A percentile compares a stretch with the other conserved stretches of the same genome.
phyloP scores from a whole-genome alignment of 2,113 vertebrate species.

The Erinaceus europaeus region DNA sequence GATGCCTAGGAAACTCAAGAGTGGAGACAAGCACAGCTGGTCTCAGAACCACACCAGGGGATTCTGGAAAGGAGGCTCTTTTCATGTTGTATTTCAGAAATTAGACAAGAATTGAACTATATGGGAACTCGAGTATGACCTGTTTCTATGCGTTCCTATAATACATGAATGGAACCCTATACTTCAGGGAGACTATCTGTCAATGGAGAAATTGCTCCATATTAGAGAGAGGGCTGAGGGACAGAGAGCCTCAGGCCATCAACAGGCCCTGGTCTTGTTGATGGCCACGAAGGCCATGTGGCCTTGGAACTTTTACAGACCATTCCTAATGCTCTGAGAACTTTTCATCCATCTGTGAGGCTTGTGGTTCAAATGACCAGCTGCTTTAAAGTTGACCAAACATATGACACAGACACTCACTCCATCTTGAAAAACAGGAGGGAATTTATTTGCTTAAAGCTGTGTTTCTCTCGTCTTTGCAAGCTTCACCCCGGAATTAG shows the following conservation, averaged over 20 bases:
- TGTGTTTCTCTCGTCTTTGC: background rate
- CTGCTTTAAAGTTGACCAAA: slow-evolving; percentile 66
- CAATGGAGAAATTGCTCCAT: background rate
- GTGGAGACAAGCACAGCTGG: background rate
- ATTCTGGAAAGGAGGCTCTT: background rate
- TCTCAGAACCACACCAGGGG: background rate
- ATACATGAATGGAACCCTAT: background rate
- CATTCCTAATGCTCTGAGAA: slow-evolving; percentile 67
- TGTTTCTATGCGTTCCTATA: background rate
- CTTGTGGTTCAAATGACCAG: slow-evolving; percentile 71
- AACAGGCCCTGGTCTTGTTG: background rate
- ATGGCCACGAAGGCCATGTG: slow-evolving; percentile 56
- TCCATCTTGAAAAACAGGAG: slow-evolving; percentile 58
- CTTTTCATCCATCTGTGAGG: slow-evolving; percentile 72
- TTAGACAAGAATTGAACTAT: background rate
- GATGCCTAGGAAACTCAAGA: background rate
- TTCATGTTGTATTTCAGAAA: background rate
- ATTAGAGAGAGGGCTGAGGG: slow-evolving; percentile 3
- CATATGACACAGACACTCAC: slow-evolving; percentile 52
- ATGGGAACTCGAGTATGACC: background rate
- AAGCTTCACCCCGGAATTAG: background rate
- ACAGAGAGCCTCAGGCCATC: slow-evolving; percentile 12
- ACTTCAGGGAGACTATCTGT: background rate
- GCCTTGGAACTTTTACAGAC: slow-evolving; percentile 55
- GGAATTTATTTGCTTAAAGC: slow-evolving; percentile 35